Percentiles rank a stretch among this genome's conserved stretches.
phyloP scores from a whole-genome alignment of 2,888 invertebrate species.

The Eupithecia exiguata region DNA sequence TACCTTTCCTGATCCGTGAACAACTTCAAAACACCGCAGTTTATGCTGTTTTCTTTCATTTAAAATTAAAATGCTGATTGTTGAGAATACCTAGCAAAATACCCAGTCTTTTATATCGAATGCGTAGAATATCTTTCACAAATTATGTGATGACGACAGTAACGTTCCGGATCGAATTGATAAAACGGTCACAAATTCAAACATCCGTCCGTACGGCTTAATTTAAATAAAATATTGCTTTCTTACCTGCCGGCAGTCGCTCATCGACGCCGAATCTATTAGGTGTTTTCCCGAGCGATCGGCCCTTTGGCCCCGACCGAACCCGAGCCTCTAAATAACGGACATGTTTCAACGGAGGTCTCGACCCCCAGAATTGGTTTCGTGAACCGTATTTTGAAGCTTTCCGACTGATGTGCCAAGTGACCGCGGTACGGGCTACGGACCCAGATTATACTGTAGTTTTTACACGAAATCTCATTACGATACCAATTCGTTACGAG shows the following conservation, averaged over 20 bases:
- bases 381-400: constrained; percentile 69
- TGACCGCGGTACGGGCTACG: constrained; percentile 45
- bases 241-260: constrained; percentile 62
- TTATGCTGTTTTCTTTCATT: background rate
- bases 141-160: constrained; percentile 37
- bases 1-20: constrained; percentile 6
- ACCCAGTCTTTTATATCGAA: background rate
- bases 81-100: background rate
- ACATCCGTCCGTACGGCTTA: constrained; percentile 58
- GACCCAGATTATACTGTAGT: constrained; percentile 8
- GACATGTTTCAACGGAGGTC: constrained; percentile 69
- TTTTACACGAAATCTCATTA: constrained; percentile 1
- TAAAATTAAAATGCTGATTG: background rate
- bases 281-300: constrained; percentile 68
- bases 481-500: background rate
- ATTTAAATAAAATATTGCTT: constrained; percentile 74
- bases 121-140: constrained; percentile 6
- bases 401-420: constrained; percentile 66
- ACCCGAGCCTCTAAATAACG: constrained; percentile 69
- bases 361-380: constrained; percentile 73
- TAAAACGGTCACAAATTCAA: constrained; percentile 60
- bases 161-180: constrained; percentile 44
- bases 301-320: constrained; percentile 60
- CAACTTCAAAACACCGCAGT: constrained; percentile 2
- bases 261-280: constrained; percentile 65